Evolutionary conservation across 2,113 vertebrate species (phyloP).

Genomic region (Tragelaphus imberbis): DNA sequence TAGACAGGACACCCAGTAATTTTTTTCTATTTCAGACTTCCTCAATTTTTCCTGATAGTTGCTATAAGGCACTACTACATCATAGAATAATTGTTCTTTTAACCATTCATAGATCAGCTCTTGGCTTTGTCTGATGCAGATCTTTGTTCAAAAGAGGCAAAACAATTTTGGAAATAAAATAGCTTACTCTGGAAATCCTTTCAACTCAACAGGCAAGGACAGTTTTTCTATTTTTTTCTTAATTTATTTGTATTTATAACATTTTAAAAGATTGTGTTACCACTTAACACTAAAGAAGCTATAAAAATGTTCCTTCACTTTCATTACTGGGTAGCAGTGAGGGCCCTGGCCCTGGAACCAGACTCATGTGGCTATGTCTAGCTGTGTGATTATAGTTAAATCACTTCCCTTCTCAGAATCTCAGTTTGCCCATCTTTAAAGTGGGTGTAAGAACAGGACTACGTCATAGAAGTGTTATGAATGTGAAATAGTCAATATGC

Average conservation of each 20-base stretch:
- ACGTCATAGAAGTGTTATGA: neutral
- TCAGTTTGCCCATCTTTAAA: neutral
- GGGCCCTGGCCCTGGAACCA: neutral
- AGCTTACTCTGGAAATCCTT: neutral
- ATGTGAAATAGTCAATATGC: neutral
- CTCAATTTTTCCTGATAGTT: neutral
- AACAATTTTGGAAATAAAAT: neutral
- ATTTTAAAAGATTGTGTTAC: neutral
- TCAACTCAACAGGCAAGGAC: neutral
- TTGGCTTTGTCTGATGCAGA: neutral
- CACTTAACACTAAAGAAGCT: neutral
- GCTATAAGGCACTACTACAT: neutral
- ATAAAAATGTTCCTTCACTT: neutral
- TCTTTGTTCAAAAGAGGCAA: neutral
- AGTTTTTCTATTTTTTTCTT: neutral
- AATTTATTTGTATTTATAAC: neutral
- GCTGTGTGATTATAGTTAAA: neutral
- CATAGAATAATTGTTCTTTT: neutral
- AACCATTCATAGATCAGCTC: neutral
- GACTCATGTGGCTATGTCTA: fast-evolving
- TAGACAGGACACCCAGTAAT: neutral
- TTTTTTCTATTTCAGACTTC: neutral
- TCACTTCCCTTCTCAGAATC: neutral
- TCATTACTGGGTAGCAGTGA: neutral
- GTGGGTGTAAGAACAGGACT: neutral